Percentiles rank a stretch among this genome's conserved stretches.
Evolutionary conservation across 2,113 vertebrate species (phyloP).

Genomic region (Chamaetylas fuelleborni): DNA sequence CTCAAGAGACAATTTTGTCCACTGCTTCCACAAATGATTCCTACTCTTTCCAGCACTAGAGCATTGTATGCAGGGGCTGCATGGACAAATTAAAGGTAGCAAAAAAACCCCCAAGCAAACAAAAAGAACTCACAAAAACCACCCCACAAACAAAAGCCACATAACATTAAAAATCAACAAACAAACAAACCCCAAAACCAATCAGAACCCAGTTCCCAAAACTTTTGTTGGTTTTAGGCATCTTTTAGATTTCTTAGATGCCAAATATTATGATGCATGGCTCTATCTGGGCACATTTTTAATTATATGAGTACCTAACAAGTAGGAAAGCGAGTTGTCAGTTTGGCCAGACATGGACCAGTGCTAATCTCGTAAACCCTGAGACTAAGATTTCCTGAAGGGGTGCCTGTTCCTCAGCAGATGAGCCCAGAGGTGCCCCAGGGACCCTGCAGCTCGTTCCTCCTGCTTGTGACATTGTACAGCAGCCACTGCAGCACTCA

Average conservation of each 20-base stretch:
- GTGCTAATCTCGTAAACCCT: neutral
- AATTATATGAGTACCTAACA: neutral
- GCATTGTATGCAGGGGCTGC: neutral
- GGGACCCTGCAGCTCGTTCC: neutral
- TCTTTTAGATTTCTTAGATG: neutral
- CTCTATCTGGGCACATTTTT: neutral
- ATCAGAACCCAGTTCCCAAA: neutral
- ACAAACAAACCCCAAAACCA: neutral
- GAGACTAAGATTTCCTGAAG: neutral
- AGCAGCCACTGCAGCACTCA: neutral
- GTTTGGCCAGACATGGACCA: neutral
- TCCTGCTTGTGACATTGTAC: rapidly evolving
- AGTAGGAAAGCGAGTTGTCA: neutral
- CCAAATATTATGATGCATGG: rapidly evolving
- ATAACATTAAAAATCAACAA: no score
- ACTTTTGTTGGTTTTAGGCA: neutral
- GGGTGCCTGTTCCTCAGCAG: neutral
- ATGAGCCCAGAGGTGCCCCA: rapidly evolving
- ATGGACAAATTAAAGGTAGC: neutral
- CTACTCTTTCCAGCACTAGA: neutral
- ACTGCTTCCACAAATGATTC: neutral
- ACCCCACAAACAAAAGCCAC: neutral
- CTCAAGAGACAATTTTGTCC: neutral
- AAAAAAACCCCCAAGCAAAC: neutral
- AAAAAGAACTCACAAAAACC: neutral